A percentile compares a stretch with the other conserved stretches of the same genome.
Evolutionary conservation across 2,113 vertebrate species (phyloP).

Genomic region (Vulpes ferrilata): DNA sequence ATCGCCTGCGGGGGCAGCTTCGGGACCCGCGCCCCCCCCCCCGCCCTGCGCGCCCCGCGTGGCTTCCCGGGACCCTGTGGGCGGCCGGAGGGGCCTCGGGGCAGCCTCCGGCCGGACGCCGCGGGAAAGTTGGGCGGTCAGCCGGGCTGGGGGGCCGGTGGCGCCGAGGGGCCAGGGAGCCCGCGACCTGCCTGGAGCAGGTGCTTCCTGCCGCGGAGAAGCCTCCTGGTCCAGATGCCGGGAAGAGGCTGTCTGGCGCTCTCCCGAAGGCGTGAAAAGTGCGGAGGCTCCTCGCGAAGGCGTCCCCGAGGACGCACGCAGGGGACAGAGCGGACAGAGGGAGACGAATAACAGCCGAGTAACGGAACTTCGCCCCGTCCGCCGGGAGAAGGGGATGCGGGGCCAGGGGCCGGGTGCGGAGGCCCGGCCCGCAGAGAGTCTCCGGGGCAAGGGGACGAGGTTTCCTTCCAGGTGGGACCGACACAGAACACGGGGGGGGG

Average conservation of each 20-base stretch:
- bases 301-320: neutral
- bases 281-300: neutral
- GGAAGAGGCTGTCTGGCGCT: neutral
- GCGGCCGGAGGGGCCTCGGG: neutral
- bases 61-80: neutral
- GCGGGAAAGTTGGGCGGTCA: constrained; percentile 45
- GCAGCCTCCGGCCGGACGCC: neutral
- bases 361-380: constrained; percentile 64
- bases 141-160: neutral
- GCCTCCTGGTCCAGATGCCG: neutral
- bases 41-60: neutral
- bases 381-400: neutral
- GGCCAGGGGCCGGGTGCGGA: neutral
- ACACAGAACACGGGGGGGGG: neutral
- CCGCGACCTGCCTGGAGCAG: constrained; percentile 66
- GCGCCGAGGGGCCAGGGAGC: neutral
- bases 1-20: too few species aligned
- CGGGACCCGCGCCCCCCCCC: neutral
- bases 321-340: neutral
- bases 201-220: constrained; percentile 57
- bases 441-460: neutral
- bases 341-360: neutral
- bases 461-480: neutral
- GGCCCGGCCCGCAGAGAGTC: neutral
- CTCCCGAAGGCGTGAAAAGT: constrained; percentile 57